These are phyloP conservation scores for Metellina segmentata DNA, from an alignment of 2,888 invertebrate genomes.

Conservation along the genomic window DNA sequence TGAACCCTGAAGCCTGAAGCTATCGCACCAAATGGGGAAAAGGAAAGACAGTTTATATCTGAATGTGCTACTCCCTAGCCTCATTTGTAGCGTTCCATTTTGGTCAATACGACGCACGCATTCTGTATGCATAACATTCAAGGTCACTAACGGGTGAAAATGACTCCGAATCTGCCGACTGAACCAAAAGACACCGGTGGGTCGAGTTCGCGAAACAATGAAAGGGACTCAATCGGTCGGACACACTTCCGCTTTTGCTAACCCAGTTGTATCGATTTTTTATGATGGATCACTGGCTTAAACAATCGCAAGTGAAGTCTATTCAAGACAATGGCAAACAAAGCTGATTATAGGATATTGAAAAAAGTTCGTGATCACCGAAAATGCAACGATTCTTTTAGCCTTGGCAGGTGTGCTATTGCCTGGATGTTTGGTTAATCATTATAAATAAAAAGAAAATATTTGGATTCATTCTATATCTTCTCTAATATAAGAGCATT, in stretches of 20 bases:
- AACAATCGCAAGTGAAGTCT: background rate
- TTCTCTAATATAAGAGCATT: too few relatives aligned
- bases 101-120: background rate
- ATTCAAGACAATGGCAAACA: background rate
- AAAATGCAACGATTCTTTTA: background rate
- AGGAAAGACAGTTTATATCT: background rate
- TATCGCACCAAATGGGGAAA: background rate
- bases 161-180: background rate
- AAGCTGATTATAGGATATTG: background rate
- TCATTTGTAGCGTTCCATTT: background rate
- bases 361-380: background rate
- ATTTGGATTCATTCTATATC: too few relatives aligned
- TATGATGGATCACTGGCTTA: background rate
- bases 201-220: background rate
- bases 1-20: background rate
- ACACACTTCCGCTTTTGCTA: slow-evolving; percentile 15
- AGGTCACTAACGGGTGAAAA: background rate
- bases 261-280: background rate
- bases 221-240: background rate
- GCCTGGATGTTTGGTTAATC: background rate
- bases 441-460: background rate
- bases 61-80: background rate
- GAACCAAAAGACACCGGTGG: background rate
- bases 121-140: background rate
- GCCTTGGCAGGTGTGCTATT: too few relatives aligned